A percentile compares a stretch with the other conserved stretches of the same genome.
Evolutionary conservation across 37 sponge, comb jelly and placozoan species (phyloP).

Genomic region (Petrosia ficiformis): DNA sequence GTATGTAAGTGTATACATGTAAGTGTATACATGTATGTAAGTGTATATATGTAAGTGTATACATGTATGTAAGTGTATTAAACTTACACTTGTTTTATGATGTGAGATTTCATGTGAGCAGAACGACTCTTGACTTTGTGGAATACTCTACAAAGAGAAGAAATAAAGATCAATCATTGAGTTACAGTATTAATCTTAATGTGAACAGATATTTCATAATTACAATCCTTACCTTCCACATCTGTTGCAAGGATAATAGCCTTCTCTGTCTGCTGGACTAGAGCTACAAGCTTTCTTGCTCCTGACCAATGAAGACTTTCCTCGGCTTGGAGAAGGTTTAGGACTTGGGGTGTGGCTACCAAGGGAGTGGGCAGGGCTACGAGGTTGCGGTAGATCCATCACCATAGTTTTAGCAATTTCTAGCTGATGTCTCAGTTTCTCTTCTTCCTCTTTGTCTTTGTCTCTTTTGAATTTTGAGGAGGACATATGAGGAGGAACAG

Average conservation of each 20-base stretch:
- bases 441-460: background rate
- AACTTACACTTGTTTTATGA: slow-evolving; percentile 31
- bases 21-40: too few relatives aligned
- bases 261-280: slow-evolving; percentile 70
- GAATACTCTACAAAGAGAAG: slow-evolving; percentile 64
- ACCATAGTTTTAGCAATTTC: slow-evolving; percentile 46
- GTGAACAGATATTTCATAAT: background rate
- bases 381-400: slow-evolving; percentile 46
- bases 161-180: background rate
- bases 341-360: slow-evolving; percentile 49
- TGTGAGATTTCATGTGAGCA: slow-evolving; percentile 96
- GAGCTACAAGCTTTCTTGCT: slow-evolving; percentile 59
- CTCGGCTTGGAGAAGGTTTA: slow-evolving; percentile 50
- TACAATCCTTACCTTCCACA: slow-evolving; percentile 64
- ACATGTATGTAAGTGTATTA: too few relatives aligned
- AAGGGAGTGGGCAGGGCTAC: slow-evolving; percentile 20
- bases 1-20: too few relatives aligned
- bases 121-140: slow-evolving; percentile 91
- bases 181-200: background rate
- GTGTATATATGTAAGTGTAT: too few relatives aligned
- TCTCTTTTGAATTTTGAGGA: background rate
- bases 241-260: slow-evolving; percentile 69
- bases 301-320: slow-evolving; percentile 7
- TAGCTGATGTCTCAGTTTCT: slow-evolving; percentile 6
- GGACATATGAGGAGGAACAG: slow-evolving; percentile 24